These are phyloP conservation scores for Tachycineta bicolor DNA, from an alignment of 2,113 vertebrate genomes.

Conservation along the genomic window DNA sequence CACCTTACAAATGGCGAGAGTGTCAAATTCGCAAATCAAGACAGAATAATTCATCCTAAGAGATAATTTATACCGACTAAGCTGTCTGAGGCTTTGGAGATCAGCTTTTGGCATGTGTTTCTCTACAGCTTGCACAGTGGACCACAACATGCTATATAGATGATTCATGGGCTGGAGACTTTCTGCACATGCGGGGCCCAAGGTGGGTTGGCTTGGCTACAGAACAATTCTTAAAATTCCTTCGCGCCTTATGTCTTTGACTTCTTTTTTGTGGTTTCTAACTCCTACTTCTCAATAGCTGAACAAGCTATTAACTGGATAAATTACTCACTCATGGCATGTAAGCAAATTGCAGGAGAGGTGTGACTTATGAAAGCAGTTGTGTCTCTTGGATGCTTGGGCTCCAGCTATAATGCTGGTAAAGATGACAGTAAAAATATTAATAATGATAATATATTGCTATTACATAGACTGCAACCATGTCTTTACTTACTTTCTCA, in stretches of 20 bases:
- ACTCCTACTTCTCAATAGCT: background rate
- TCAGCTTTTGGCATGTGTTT: conserved; percentile 7
- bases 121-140: background rate
- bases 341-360: background rate
- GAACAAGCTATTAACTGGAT: conserved; percentile 8
- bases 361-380: background rate
- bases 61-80: conserved; percentile 46
- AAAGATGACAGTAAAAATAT: background rate
- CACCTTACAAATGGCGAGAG: conserved; percentile 3
- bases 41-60: conserved; percentile 46
- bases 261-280: conserved; percentile 9
- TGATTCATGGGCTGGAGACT: conserved; percentile 45
- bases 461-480: background rate
- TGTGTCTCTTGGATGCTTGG: background rate
- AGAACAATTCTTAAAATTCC: conserved; percentile 20
- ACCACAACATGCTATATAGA: background rate
- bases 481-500: background rate
- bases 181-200: background rate
- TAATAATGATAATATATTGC: background rate
- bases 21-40: conserved; percentile 18
- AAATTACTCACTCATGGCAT: background rate
- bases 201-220: background rate
- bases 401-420: background rate
- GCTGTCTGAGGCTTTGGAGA: conserved; percentile 42
- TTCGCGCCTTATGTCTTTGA: background rate